Percentiles rank a stretch among this genome's conserved stretches.
Conservation (phyloP, 1,140 invertebrate species). For the Achatina immaculata region DNA sequence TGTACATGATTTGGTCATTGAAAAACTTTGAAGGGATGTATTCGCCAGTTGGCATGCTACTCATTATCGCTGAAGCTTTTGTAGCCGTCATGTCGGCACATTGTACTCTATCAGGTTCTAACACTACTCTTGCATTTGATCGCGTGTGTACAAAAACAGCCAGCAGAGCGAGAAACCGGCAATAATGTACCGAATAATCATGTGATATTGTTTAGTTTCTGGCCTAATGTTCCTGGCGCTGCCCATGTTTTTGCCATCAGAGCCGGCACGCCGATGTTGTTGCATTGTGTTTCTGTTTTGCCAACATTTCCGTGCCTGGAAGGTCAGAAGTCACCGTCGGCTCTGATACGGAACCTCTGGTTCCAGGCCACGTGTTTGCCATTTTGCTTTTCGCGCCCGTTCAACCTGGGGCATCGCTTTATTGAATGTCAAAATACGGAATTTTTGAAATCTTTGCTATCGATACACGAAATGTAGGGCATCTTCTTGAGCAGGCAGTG, state of each 20-base stretch:
- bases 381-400: neutral
- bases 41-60: neutral
- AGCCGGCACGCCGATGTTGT: constrained; percentile 3
- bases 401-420: neutral
- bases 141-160: neutral
- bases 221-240: constrained; percentile 3
- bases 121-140: neutral
- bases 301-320: constrained; percentile 7
- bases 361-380: neutral
- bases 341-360: no score
- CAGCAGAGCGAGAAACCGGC: neutral
- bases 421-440: neutral
- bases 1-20: no score
- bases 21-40: no score
- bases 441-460: neutral
- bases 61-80: neutral
- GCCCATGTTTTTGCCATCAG: constrained; percentile 4
- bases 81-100: neutral
- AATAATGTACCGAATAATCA: constrained; percentile 7
- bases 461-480: neutral
- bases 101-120: neutral
- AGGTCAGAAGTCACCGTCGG: neutral
- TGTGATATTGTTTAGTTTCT: constrained; percentile 11
- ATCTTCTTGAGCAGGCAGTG: neutral
- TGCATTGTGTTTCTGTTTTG: constrained; percentile 14